Base-by-base conservation (phyloP, 2,888 invertebrate genomes). In the Blera fallax region DNA sequence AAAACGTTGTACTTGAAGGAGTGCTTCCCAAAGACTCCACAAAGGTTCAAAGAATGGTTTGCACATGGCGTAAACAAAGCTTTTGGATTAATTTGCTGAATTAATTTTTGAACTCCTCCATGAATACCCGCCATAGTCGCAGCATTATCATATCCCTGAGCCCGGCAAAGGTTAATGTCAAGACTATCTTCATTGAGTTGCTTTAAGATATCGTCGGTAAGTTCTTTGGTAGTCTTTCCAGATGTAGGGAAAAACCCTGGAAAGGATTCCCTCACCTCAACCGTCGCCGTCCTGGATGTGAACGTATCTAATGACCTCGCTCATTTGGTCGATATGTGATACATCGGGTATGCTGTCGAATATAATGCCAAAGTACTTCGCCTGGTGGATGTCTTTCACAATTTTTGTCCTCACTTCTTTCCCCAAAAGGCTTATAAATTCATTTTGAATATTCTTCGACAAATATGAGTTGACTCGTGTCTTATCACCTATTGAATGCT, bases 331-430 rank as follows among this genome's bases (percentile, higher is more conserved):
- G 40, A 40, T 60, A 40, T 60, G 40, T 60, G 21, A 60, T 40
- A 24, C 40, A 40, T 43, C 60, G 24, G 40, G 24, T 43, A 40
- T 24, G 40, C 60, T 60, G 40, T 58, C 37, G 37, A 58, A 64
- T 21, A 64, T 64, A 67, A 67, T 37, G 52, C 37, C 27, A 52
- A 67, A 54, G 37, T 69, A 54, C 54, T 69, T 54, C 40, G 43
- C 54, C 69, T 69, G 27, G 40, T 54, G 54, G 54, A 69, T 69
- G 11, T 54, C 69, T 54, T 69, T 54, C 69, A 69, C 27, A 69
- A 54, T 40, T 54, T 54, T 37, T 52, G 27, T 54, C 37, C 16
- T 16, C 14, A 27, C 40, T 67, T 67, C 40, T 27, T 52, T 52
- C 1, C 52, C 40, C 37, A 67, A 52, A 67, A 37, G 37, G 40